Base-by-base conservation (phyloP, 2,797 vertebrate genomes). In the Melopsittacus undulatus region DNA sequence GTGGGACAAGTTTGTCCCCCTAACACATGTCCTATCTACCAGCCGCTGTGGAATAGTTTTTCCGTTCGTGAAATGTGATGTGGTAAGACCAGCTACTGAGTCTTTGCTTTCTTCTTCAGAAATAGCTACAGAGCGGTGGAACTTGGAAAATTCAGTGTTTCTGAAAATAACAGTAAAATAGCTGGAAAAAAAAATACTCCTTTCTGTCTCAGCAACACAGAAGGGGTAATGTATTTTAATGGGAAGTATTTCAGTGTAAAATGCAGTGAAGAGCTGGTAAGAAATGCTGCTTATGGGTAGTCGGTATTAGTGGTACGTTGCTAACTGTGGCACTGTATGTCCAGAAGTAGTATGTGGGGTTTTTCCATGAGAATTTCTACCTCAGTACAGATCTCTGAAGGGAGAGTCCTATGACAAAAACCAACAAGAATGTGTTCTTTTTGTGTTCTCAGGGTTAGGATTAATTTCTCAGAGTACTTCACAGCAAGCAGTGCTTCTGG, bases 301-400 rank as follows among this genome's bases (percentile, higher is more conserved):
- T 16, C 10, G 77, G 1, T 34, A 9, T 54, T 54, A 43, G 23
- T 54, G 30, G 5, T 46, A 40, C 45, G 17, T 74, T 93, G 29
- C 20, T 36, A 40, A 46, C 54, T 79, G 4, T 30, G 45, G 30
- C 29, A 21, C 9, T 42, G 23, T 24, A 45, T 11, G 9, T 70
- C 59, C n/a, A 64, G 24, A 92, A 74, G 17, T 52, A 57, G 1
- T 43, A 38, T 0, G 0, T 1, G 5, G 10, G 4, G 1, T 7
- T 89, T 75, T 91, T 83, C 76, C 3, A 0, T 59, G 54, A 62
- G 67, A 57, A 30, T 83, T 79, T 69, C 19, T 9, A 32, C 46
- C 43, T 90, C 22, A 2, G 10, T 62, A 11, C 45, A 63, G 51
- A 48, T 77, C 38, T 76, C 48, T 51, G n/a, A 84, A 52, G 54